These are phyloP conservation scores for Gnathonemus echidnorhynchus DNA, from an alignment of 2,113 vertebrate species.

Conservation along the genomic window DNA sequence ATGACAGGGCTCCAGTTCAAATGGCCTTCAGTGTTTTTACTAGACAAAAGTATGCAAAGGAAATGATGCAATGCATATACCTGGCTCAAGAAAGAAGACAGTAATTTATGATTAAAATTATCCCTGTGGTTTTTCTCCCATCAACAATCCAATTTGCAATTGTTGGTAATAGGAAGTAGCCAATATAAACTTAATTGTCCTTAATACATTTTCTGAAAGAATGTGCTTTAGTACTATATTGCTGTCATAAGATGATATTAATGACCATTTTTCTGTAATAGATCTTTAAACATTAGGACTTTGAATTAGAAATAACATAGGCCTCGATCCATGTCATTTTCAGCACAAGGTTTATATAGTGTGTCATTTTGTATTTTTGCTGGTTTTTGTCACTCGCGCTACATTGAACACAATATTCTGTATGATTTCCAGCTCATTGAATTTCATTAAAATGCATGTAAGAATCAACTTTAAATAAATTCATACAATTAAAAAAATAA, in stretches of 20 bases:
- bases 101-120: neutral
- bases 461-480: neutral
- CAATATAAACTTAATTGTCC: slow-evolving; percentile 6
- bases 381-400: slow-evolving; percentile 11
- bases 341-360: slow-evolving; percentile 47
- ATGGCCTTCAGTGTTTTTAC: slow-evolving; percentile 8
- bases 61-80: neutral
- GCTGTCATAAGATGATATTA: slow-evolving; percentile 10
- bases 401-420: neutral
- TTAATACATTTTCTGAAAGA: slow-evolving; percentile 27
- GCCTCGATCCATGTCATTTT: slow-evolving; percentile 40
- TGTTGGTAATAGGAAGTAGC: slow-evolving; percentile 12
- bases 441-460: neutral
- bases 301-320: slow-evolving; percentile 27
- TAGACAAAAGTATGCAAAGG: neutral
- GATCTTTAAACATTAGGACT: slow-evolving; percentile 31
- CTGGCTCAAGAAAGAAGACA: neutral
- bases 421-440: neutral
- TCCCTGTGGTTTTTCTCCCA: slow-evolving; percentile 16
- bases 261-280: slow-evolving; percentile 33
- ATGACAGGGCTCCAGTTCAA: slow-evolving; percentile 25
- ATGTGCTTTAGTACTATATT: slow-evolving; percentile 14
- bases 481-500: neutral
- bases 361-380: slow-evolving; percentile 21
- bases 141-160: slow-evolving; percentile 20